Percentiles rank a stretch among this genome's conserved stretches.
Conservation (phyloP, 2,797 vertebrate species). For the Acipenser ruthenus region DNA sequence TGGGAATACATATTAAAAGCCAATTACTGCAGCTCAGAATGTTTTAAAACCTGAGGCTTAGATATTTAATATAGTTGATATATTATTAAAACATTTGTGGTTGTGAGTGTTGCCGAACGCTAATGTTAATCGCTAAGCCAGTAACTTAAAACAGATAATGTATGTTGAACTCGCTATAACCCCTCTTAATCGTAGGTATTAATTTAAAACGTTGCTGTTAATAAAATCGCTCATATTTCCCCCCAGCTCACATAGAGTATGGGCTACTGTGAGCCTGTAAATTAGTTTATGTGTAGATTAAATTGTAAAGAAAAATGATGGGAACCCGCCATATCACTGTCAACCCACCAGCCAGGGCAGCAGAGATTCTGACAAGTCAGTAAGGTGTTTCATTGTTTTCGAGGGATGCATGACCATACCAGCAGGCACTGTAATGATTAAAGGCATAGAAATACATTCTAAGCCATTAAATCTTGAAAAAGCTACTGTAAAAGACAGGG, state of each 20-base stretch:
- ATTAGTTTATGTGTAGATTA: neutral
- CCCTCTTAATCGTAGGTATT: neutral
- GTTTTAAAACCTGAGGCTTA: slow-evolving; percentile 48
- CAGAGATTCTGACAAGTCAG: too few species aligned
- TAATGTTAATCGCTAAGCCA: slow-evolving; percentile 58
- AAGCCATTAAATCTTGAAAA: too few species aligned
- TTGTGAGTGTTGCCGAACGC: slow-evolving; percentile 52
- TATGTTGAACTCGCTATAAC: neutral
- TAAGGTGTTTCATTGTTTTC: too few species aligned
- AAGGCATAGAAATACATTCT: too few species aligned
- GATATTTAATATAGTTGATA: slow-evolving; percentile 45
- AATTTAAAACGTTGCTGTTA: neutral
- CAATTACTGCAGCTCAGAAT: slow-evolving; percentile 52
- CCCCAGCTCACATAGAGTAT: neutral
- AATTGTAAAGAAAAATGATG: neutral
- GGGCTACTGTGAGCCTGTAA: too few species aligned
- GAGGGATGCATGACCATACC: too few species aligned
- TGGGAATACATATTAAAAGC: slow-evolving; percentile 56
- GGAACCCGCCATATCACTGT: too few species aligned
- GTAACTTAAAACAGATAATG: slow-evolving; percentile 42
- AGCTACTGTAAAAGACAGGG: too few species aligned
- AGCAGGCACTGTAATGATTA: too few species aligned
- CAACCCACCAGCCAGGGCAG: too few species aligned
- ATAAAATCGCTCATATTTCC: neutral
- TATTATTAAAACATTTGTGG: slow-evolving; percentile 23